Evolutionary conservation across 2,888 invertebrate genomes (phyloP).

Genomic region (Gortyna flavago): DNA sequence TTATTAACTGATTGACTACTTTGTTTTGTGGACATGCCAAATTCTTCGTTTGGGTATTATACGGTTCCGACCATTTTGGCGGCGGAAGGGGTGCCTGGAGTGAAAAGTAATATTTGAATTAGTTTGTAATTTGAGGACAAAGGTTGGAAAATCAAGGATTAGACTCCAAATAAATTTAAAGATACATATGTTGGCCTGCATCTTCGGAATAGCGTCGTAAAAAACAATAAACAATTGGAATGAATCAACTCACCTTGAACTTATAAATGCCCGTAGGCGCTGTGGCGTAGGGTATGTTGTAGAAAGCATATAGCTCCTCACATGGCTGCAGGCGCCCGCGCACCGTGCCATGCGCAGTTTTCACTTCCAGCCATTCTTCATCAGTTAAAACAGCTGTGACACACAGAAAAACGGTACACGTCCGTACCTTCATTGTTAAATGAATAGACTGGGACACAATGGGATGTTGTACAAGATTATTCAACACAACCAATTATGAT

Average conservation of each 20-base stretch:
- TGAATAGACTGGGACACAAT: neutral
- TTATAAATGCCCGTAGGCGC: constrained; percentile 69
- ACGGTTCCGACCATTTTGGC: constrained; percentile 66
- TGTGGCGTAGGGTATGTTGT: constrained; percentile 76
- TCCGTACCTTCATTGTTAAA: constrained; percentile 19
- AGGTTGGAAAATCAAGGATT: neutral
- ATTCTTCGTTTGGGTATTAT: constrained; percentile 66
- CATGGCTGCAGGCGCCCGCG: constrained; percentile 67
- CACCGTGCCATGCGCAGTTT: constrained; percentile 68
- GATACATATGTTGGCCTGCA: neutral
- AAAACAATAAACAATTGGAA: neutral
- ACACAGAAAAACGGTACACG: constrained; percentile 28
- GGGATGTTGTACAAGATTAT: constrained; percentile 16
- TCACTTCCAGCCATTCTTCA: constrained; percentile 59
- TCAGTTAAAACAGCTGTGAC: neutral
- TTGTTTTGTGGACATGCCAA: constrained; percentile 70
- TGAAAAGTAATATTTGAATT: constrained; percentile 15
- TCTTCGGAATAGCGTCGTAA: neutral
- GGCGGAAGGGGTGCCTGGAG: constrained; percentile 72
- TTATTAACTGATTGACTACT: neutral
- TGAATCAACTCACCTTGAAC: constrained; percentile 26
- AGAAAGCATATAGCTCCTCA: constrained; percentile 68
- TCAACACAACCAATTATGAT: constrained; percentile 23
- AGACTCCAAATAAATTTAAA: neutral
- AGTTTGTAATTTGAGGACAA: neutral